phyloP scores from a whole-genome alignment of 2,888 invertebrate species.

The Falcaria lacertinaria region DNA sequence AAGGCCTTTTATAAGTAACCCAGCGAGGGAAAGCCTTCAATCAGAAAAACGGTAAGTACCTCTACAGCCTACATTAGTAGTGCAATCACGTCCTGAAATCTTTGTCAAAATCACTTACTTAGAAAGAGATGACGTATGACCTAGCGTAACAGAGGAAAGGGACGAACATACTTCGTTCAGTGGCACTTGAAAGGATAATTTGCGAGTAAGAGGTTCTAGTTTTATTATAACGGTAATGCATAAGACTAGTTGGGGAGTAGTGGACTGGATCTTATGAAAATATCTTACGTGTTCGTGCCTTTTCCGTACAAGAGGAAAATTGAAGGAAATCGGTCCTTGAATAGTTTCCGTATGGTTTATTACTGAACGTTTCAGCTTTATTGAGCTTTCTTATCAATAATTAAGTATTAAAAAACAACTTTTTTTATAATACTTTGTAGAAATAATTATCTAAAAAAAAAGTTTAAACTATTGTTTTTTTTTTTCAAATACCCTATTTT shows the following conservation, averaged over 20 bases:
- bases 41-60: not conserved
- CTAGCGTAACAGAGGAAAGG: constrained; percentile 15
- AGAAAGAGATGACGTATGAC: constrained; percentile 11
- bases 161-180: constrained; percentile 20
- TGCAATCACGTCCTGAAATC: constrained; percentile 48
- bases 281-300: not conserved
- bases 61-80: constrained; percentile 36
- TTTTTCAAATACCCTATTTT: no score
- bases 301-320: not conserved
- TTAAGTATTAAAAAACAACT: no score
- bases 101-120: constrained; percentile 44
- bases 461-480: no score
- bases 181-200: constrained; percentile 27
- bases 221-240: constrained; percentile 67
- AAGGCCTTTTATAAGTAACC: not conserved
- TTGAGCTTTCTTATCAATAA: no score
- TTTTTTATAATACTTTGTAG: no score
- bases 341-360: not conserved
- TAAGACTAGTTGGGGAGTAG: constrained; percentile 42
- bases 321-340: not conserved
- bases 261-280: constrained; percentile 20
- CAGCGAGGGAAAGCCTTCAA: not conserved
- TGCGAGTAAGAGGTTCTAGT: constrained; percentile 54
- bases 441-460: no score
- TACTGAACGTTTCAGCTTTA: not conserved